Percentiles rank a stretch among this genome's conserved stretches.
Evolutionary conservation across 1,140 invertebrate species (phyloP).

Genomic region (Hylyphantes graminicola): DNA sequence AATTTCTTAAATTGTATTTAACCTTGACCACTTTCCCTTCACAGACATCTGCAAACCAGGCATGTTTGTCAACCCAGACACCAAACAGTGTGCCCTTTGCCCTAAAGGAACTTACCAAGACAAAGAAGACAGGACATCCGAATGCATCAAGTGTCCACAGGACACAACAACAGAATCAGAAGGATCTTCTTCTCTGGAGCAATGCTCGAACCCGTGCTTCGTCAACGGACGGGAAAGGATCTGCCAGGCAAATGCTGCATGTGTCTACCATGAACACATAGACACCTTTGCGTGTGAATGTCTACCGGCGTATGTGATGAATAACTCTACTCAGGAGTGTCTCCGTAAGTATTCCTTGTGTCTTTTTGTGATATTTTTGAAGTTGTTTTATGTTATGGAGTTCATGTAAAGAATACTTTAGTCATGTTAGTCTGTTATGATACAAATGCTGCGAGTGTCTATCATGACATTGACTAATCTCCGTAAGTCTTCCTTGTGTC

Average conservation of each 20-base stretch:
- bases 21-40: conserved; percentile 36
- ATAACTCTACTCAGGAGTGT: conserved; percentile 64
- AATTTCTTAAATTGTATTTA: too few species aligned
- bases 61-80: conserved; percentile 83
- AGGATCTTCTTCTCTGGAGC: conserved; percentile 80
- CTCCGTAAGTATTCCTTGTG: conserved; percentile 67
- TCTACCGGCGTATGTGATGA: conserved; percentile 89
- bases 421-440: too few species aligned
- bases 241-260: conserved; percentile 89
- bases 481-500: too few species aligned
- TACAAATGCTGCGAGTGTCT: conserved; percentile 85
- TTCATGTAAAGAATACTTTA: too few species aligned
- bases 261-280: conserved; percentile 86
- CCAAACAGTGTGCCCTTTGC: conserved; percentile 88
- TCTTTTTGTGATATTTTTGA: too few species aligned
- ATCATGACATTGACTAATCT: too few species aligned
- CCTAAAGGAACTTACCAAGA: conserved; percentile 94
- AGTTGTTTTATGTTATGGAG: too few species aligned
- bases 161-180: conserved; percentile 89
- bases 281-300: conserved; percentile 90
- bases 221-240: conserved; percentile 84
- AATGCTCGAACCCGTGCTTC: conserved; percentile 92
- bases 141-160: conserved; percentile 87
- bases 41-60: conserved; percentile 72
- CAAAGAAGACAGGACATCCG: conserved; percentile 83